Percentiles rank a stretch among this genome's conserved stretches.
Evolutionary conservation across 53 echinoderm and acorn worm species (phyloP).

Genomic region (Crossaster papposus): DNA sequence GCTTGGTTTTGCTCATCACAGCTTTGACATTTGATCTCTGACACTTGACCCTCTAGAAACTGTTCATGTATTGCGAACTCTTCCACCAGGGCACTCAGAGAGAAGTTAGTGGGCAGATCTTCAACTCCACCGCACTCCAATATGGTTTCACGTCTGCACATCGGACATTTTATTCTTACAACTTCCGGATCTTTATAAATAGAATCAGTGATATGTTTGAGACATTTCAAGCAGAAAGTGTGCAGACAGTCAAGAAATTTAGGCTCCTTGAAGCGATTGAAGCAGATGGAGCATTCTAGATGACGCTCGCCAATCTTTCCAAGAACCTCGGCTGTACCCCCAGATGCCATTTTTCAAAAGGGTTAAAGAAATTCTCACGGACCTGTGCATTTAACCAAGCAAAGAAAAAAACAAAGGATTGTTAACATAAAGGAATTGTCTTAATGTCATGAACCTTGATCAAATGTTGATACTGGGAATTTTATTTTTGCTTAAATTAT

Average conservation of each 20-base stretch:
- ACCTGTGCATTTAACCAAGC: neutral
- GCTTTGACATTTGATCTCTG: slow-evolving; percentile 30
- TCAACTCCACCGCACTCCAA: neutral
- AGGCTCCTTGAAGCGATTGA: neutral
- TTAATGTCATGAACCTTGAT: too few species aligned
- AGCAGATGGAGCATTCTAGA: slow-evolving; percentile 31
- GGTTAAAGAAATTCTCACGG: neutral
- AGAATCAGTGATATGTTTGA: neutral
- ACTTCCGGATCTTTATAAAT: neutral
- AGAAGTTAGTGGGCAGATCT: slow-evolving; percentile 16
- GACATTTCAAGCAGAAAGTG: slow-evolving; percentile 14
- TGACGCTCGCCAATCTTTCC: neutral
- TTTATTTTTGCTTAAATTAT: too few species aligned
- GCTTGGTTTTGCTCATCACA: slow-evolving; percentile 5
- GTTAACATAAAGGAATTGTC: too few species aligned
- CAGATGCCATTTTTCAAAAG: neutral
- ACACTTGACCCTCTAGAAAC: slow-evolving; percentile 11
- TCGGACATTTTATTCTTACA: neutral
- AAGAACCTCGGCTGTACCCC: neutral
- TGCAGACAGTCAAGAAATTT: slow-evolving; percentile 20
- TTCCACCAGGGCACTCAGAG: slow-evolving; percentile 13
- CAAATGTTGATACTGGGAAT: too few species aligned
- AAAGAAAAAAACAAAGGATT: too few species aligned
- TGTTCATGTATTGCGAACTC: slow-evolving; percentile 11
- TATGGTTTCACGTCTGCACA: neutral